Percentiles rank a stretch among this genome's conserved stretches.
Evolutionary conservation across 2,888 invertebrate species (phyloP).

Genomic region (Conops quadrifasciatus): DNA sequence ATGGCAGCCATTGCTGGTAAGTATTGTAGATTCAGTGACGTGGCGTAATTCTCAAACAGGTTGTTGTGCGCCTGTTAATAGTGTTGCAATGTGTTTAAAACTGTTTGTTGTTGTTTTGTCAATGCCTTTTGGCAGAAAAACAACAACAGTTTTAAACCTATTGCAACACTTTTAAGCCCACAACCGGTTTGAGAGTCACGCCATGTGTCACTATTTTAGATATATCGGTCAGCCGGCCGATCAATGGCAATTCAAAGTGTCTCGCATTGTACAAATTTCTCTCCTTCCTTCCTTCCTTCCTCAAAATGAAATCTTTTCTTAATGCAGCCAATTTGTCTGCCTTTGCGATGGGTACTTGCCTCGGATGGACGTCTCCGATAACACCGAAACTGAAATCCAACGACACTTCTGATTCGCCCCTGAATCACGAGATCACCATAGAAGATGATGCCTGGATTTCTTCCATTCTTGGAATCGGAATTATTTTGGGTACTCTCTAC

Average conservation of each 20-base stretch:
- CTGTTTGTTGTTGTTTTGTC: too few species aligned
- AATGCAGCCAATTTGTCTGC: slow-evolving; percentile 74
- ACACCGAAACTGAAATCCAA: slow-evolving; percentile 68
- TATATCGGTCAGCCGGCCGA: too few species aligned
- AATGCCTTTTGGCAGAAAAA: too few species aligned
- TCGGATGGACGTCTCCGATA: slow-evolving; percentile 82
- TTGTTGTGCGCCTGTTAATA: too few species aligned
- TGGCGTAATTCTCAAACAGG: too few species aligned
- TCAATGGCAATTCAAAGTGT: too few species aligned
- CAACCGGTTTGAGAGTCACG: too few species aligned
- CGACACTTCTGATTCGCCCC: slow-evolving; percentile 66
- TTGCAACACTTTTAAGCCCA: too few species aligned
- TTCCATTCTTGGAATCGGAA: slow-evolving; percentile 75
- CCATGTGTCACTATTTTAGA: too few species aligned
- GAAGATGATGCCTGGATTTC: slow-evolving; percentile 78
- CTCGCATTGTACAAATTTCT: too few species aligned
- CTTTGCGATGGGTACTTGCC: slow-evolving; percentile 73
- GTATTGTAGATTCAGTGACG: slow-evolving; percentile 55
- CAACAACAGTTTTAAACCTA: too few species aligned
- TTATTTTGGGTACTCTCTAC: slow-evolving; percentile 70
- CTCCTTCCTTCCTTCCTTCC: neutral
- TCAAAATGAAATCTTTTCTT: neutral
- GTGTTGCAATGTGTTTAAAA: too few species aligned
- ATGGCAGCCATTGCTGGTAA: slow-evolving; percentile 73
- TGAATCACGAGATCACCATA: slow-evolving; percentile 62